These are phyloP conservation scores for Lathamus discolor DNA, from an alignment of 2,113 vertebrate genomes.

Conservation along the genomic window DNA sequence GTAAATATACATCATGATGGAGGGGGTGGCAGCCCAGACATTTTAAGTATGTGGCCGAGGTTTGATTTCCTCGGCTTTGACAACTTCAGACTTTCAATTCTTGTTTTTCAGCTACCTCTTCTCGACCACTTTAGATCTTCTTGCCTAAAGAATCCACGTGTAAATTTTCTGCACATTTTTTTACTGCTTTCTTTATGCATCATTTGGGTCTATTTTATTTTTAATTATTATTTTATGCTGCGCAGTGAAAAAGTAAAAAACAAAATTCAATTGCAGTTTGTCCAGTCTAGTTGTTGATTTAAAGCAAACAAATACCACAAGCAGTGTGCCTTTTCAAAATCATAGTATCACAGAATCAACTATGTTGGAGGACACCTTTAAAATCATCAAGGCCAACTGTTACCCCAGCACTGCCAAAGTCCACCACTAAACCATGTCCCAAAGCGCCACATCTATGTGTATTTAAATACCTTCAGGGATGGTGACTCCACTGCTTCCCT, in stretches of 20 bases:
- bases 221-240: background rate
- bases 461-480: background rate
- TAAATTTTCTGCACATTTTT: background rate
- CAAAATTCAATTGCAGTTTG: background rate
- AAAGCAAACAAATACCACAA: background rate
- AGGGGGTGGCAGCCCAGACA: background rate
- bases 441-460: background rate
- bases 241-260: background rate
- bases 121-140: background rate
- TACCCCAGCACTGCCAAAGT: background rate
- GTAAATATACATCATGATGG: background rate
- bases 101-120: background rate
- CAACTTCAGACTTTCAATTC: conserved; percentile 33
- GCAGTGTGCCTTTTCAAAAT: background rate
- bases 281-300: background rate
- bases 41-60: background rate
- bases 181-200: background rate
- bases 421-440: background rate
- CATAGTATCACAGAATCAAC: background rate
- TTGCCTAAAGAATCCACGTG: background rate
- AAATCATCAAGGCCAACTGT: background rate
- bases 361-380: background rate
- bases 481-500: background rate
- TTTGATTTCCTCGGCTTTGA: conserved; percentile 15
- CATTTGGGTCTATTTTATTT: background rate